These are phyloP conservation scores for Rhinophrynus dorsalis DNA, from an alignment of 2,797 vertebrate genomes.

Conservation along the genomic window DNA sequence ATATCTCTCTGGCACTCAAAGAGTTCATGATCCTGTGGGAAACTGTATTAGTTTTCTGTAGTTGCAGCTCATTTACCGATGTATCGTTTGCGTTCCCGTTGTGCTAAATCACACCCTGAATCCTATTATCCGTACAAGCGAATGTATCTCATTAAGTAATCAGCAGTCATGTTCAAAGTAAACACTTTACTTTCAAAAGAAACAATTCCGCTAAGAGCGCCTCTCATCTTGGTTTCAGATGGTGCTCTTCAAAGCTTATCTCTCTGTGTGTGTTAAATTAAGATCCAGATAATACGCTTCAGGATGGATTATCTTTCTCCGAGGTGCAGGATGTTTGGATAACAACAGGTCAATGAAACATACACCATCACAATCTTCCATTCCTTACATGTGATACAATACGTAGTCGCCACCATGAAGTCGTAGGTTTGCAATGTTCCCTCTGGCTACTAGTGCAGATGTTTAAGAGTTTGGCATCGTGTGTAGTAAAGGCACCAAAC, in stretches of 20 bases:
- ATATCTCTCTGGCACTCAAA: no score
- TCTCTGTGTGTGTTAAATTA: no score
- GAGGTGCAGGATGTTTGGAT: neutral
- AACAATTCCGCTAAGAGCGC: neutral
- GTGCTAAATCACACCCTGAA: no score
- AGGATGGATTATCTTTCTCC: neutral
- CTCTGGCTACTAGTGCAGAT: neutral
- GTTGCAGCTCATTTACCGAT: no score
- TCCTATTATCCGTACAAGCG: no score
- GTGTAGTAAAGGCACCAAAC: constrained; percentile 53
- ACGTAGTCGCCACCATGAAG: neutral
- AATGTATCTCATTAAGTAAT: no score
- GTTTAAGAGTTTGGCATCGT: constrained; percentile 22
- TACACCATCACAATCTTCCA: neutral
- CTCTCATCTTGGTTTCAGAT: neutral
- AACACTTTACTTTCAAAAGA: neutral
- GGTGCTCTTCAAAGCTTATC: neutral
- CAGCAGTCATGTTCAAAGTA: neutral
- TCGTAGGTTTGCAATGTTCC: neutral
- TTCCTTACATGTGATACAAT: neutral
- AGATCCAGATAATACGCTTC: no score
- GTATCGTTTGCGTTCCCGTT: no score
- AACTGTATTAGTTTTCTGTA: no score
- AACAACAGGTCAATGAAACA: neutral
- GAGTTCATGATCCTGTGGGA: neutral